A percentile compares a stretch with the other conserved stretches of the same genome.
phyloP scores from a whole-genome alignment of 2,888 invertebrate genomes.

The Ormyrus thymus region DNA sequence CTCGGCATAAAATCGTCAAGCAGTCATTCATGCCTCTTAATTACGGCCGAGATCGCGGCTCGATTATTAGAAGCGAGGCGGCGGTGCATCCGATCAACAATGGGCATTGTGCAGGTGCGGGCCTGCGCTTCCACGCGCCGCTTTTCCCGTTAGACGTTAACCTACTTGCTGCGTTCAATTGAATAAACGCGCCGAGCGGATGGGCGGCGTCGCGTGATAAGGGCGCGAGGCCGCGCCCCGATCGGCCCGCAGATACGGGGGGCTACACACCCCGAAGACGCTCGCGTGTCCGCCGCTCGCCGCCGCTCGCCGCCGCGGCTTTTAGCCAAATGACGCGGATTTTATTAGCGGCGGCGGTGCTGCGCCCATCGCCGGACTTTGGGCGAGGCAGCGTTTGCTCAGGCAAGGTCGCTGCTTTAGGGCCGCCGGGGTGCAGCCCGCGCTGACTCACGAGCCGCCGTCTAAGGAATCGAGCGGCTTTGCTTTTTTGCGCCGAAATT shows the following conservation, averaged over 20 bases:
- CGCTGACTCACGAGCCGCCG: too few relatives aligned
- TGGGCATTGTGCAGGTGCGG: slow-evolving; percentile 66
- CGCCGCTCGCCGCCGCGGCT: slow-evolving; percentile 26
- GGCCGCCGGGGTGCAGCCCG: too few relatives aligned
- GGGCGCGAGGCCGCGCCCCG: slow-evolving; percentile 44
- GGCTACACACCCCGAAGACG: slow-evolving; percentile 34
- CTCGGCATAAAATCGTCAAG: not conserved
- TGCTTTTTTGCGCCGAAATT: too few relatives aligned
- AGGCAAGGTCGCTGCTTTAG: not conserved
- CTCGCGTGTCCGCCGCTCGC: slow-evolving; percentile 15
- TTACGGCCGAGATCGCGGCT: slow-evolving; percentile 1
- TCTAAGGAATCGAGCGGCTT: too few relatives aligned
- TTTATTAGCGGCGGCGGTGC: slow-evolving; percentile 42
- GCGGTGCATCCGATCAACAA: slow-evolving; percentile 57
- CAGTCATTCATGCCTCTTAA: slow-evolving; percentile 5
- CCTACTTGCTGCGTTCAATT: slow-evolving; percentile 55
- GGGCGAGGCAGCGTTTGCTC: too few relatives aligned
- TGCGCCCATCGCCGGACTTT: not conserved
- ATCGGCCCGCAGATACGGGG: slow-evolving; percentile 28
- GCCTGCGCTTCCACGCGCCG: slow-evolving; percentile 18
- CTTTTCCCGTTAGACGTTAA: slow-evolving; percentile 64
- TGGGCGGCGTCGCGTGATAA: slow-evolving; percentile 51
- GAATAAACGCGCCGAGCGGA: slow-evolving; percentile 31
- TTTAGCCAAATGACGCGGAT: slow-evolving; percentile 53
- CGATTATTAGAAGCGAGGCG: slow-evolving; percentile 24